Base-by-base conservation (phyloP, 2,888 invertebrate species). In the Elmis aenea region DNA sequence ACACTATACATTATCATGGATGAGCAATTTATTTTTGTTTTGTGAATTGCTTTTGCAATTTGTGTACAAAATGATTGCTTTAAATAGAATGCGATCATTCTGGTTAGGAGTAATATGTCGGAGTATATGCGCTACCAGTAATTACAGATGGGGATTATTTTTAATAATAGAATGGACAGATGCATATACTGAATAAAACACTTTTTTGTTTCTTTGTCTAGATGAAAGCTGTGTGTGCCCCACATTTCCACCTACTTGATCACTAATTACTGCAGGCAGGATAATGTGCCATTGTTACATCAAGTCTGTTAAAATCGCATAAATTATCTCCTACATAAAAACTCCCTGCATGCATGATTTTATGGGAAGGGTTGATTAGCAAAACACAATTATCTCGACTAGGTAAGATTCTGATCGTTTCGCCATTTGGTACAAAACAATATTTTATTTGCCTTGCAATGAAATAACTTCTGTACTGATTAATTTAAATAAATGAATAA, bases 191-290 rank as follows among this genome's bases (percentile, higher is more conserved):
- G 58, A 55, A 51, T 53, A 43, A 40, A 38, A 40, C 42, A 51
- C 52, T 60, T 58, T 59, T 53, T 55, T 52, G 54, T 58, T 57
- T 61, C 61, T 63, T 64, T 62, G 62, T 63, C 61, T 58, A 52
- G 58, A 55, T 58, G 58, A 60, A 60, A 55, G 57, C 57, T 45
- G 51, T 56, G 54, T 52, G 55, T 64, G 64, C 64, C 63, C 64
- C 59, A 64, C 50, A 67, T 67, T 67, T 66, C 66, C 66, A 66
- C 64, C 64, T 65, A 67, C 67, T 67, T 66, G 64, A 65, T 65
- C 66, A 61, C 67, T 67, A 67, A 67, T 67, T 67, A 67, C 65
- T 60, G 57, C 53, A 51, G 50, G 51, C 55, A 52, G 61, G 56
- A 63, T 61, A 61, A 59, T 58, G 52, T 53, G 51, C 61, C 54